Evolutionary conservation across 1,140 invertebrate genomes (phyloP).

Genomic region (Penaeus vannamei): DNA sequence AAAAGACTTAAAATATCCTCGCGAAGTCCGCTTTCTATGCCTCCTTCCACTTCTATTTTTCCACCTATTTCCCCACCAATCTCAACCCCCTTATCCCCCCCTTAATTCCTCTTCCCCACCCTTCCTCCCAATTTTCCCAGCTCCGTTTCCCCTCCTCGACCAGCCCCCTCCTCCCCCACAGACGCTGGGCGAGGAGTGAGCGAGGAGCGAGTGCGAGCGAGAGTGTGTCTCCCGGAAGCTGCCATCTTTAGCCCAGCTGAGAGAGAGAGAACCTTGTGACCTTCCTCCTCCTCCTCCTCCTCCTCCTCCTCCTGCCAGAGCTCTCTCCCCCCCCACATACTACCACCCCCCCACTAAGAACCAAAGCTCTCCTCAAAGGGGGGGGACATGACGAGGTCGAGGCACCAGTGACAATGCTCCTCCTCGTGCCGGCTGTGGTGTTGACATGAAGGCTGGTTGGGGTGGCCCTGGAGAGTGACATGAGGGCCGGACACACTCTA

Average conservation of each 20-base stretch:
- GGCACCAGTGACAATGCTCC: neutral
- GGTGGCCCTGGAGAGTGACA: neutral
- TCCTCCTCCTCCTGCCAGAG: neutral
- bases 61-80: too few relatives aligned
- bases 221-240: constrained; percentile 40
- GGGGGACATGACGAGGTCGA: constrained; percentile 13
- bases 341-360: neutral
- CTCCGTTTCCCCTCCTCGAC: too few relatives aligned
- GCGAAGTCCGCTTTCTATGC: too few relatives aligned
- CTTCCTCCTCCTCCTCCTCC: constrained; percentile 28
- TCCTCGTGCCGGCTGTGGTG: neutral
- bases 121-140: too few relatives aligned
- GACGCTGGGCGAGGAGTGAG: neutral
- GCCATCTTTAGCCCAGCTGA: constrained; percentile 62
- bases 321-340: neutral
- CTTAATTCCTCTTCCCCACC: too few relatives aligned
- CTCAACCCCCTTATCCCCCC: too few relatives aligned
- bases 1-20: too few relatives aligned
- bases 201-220: neutral
- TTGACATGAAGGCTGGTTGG: neutral
- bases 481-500: neutral
- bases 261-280: constrained; percentile 19
- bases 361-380: too few relatives aligned
- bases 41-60: too few relatives aligned
- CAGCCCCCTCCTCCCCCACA: neutral